These are phyloP conservation scores for Drosophila barbarae DNA, from an alignment of 2,888 invertebrate species.

Conservation along the genomic window DNA sequence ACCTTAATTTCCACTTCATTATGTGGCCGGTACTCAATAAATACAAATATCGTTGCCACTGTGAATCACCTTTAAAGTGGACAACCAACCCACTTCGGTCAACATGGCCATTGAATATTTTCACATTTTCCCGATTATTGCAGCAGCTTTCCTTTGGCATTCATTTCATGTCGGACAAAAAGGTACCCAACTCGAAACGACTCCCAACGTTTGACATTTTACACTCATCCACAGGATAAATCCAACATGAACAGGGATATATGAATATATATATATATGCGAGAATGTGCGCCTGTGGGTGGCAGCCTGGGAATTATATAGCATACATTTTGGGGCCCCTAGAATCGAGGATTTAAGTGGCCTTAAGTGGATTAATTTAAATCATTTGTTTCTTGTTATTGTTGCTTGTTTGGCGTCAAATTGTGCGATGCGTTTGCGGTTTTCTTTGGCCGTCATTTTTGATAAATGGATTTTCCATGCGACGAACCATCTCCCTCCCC, in stretches of 20 bases:
- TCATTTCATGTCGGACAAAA: constrained; percentile 12
- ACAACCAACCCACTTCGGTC: constrained; percentile 7
- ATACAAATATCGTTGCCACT: not conserved
- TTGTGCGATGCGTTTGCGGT: constrained; percentile 53
- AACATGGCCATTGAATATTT: constrained; percentile 21
- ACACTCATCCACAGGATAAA: constrained; percentile 25
- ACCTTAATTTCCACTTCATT: constrained; percentile 15
- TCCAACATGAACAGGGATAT: constrained; percentile 2
- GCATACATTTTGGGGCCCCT: constrained; percentile 39
- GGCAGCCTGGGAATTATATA: constrained; percentile 18
- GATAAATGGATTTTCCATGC: constrained; percentile 72
- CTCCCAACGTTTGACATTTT: constrained; percentile 32
- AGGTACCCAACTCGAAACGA: constrained; percentile 11
- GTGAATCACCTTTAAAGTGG: constrained; percentile 6
- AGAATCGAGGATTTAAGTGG: constrained; percentile 52
- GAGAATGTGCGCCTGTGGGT: not conserved
- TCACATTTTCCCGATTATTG: constrained; percentile 23
- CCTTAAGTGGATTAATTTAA: constrained; percentile 73
- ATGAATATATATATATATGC: not conserved
- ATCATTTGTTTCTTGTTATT: constrained; percentile 59
- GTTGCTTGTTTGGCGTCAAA: constrained; percentile 35
- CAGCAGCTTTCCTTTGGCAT: constrained; percentile 2
- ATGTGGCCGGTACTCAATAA: not conserved
- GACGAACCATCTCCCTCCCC: constrained; percentile 7
- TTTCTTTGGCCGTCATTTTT: constrained; percentile 42